Percentiles rank a stretch among this genome's conserved stretches.
Evolutionary conservation across 1,140 invertebrate genomes (phyloP).

Genomic region (Rhopalosiphum padi): DNA sequence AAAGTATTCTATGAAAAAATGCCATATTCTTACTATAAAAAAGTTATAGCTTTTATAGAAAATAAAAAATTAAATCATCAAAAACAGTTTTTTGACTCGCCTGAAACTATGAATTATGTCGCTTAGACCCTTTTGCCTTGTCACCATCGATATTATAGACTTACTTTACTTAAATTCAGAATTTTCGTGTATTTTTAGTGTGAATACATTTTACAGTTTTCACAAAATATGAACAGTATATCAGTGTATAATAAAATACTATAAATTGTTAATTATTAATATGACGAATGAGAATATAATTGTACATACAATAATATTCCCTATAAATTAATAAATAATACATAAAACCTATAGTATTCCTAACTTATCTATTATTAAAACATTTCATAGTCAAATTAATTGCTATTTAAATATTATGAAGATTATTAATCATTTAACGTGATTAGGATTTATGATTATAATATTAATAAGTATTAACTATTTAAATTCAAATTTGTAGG

Average conservation of each 20-base stretch:
- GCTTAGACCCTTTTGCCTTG: too few relatives aligned
- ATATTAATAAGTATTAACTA: neutral
- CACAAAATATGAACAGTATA: neutral
- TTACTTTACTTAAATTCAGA: neutral
- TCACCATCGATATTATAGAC: neutral
- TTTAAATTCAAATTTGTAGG: neutral
- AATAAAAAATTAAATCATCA: too few relatives aligned
- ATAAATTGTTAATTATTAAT: too few relatives aligned
- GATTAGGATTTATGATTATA: too few relatives aligned
- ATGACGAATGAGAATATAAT: neutral
- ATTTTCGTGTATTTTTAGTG: neutral
- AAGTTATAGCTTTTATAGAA: too few relatives aligned
- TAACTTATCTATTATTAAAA: neutral
- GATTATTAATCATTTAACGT: too few relatives aligned
- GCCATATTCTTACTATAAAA: too few relatives aligned
- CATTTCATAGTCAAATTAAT: neutral
- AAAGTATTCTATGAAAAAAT: too few relatives aligned
- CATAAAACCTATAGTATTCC: neutral
- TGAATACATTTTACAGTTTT: neutral
- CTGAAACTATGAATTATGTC: too few relatives aligned
- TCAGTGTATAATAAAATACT: neutral
- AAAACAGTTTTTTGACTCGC: too few relatives aligned
- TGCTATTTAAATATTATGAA: conserved; percentile 1
- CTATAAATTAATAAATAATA: neutral
- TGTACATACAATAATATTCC: neutral